A percentile compares a stretch with the other conserved stretches of the same genome.
Conservation (phyloP, 2,797 vertebrate genomes). For the Oreochromis mossambicus region DNA sequence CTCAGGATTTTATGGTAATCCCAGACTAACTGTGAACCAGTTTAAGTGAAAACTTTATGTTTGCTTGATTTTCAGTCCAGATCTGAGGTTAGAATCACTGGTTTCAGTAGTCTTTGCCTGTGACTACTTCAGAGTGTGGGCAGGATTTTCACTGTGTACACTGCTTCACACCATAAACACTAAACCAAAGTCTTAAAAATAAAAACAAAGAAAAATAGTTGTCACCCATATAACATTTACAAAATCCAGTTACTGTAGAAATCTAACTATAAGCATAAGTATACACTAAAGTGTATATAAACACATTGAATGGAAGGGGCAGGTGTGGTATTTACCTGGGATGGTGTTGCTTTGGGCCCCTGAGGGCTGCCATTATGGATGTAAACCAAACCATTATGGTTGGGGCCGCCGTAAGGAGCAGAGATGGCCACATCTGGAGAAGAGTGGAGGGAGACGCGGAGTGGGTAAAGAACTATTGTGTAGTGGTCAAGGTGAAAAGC, state of each 20-base stretch:
- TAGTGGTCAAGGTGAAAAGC: neutral
- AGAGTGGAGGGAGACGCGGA: neutral
- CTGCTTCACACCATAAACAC: neutral
- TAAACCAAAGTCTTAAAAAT: neutral
- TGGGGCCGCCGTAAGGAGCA: slow-evolving; percentile 87
- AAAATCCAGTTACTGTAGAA: neutral
- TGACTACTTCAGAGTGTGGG: neutral
- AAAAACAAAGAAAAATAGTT: neutral
- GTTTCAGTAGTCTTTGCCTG: neutral
- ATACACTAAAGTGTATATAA: neutral
- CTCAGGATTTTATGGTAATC: neutral
- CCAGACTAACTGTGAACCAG: neutral
- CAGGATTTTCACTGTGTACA: neutral
- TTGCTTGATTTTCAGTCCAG: neutral
- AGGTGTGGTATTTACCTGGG: slow-evolving; percentile 71
- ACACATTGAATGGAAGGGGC: neutral
- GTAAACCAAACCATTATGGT: slow-evolving; percentile 85
- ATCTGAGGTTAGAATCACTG: neutral
- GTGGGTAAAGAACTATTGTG: neutral
- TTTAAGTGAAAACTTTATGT: neutral
- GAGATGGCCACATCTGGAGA: slow-evolving; percentile 87
- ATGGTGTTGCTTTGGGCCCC: slow-evolving; percentile 78
- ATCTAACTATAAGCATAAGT: neutral
- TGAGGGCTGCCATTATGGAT: slow-evolving; percentile 86
- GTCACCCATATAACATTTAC: neutral